A percentile compares a stretch with the other conserved stretches of the same genome.
Evolutionary conservation across 2,797 vertebrate genomes (phyloP).

Genomic region (Sebastes aleutianus): DNA sequence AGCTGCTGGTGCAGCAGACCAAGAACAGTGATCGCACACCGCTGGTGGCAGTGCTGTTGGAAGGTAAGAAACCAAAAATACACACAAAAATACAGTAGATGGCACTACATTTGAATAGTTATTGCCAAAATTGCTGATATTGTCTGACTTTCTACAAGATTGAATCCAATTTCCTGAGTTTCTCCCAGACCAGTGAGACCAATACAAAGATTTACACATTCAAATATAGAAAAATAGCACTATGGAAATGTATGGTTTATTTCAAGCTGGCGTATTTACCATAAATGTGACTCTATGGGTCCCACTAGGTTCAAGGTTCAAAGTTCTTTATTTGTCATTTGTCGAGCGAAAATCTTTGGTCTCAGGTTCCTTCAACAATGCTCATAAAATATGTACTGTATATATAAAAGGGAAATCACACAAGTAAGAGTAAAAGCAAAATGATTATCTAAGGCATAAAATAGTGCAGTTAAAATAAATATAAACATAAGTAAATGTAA

Average conservation of each 20-base stretch:
- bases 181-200: not conserved
- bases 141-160: not conserved
- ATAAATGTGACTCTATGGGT: not conserved
- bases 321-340: no score
- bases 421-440: no score
- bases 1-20: constrained; percentile 95
- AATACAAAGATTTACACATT: not conserved
- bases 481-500: no score
- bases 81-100: not conserved
- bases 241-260: not conserved
- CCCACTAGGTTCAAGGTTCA: no score
- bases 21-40: constrained; percentile 98
- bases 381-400: no score
- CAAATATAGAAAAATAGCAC: not conserved
- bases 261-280: not conserved
- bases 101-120: not conserved
- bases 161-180: not conserved
- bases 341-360: no score
- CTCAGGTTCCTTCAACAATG: no score
- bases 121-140: not conserved
- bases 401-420: no score
- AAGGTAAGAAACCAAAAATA: constrained; percentile 80
- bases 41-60: constrained; percentile 91
- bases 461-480: no score
- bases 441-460: no score